phyloP scores from a whole-genome alignment of 2,797 vertebrate species.

The Phrynocephalus guinanensis region DNA sequence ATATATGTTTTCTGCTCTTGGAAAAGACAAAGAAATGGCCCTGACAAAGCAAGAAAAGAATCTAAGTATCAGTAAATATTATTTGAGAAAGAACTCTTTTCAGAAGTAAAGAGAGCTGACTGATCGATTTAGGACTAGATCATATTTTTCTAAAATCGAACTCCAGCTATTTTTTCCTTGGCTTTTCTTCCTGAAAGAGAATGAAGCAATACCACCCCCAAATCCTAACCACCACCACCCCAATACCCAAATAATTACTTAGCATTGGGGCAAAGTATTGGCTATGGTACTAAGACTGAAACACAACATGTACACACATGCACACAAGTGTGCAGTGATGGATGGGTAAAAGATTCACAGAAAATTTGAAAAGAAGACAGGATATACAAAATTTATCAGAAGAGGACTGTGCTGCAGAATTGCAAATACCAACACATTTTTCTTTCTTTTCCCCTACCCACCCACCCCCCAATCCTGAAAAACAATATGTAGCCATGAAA shows the following conservation, averaged over 20 bases:
- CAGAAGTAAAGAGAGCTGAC: slow-evolving; percentile 53
- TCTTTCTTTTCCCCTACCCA: slow-evolving; percentile 31
- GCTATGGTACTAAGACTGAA: slow-evolving; percentile 58
- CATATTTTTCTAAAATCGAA: slow-evolving; percentile 43
- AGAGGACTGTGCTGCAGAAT: slow-evolving; percentile 54
- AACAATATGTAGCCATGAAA: slow-evolving; percentile 43
- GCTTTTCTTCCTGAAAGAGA: slow-evolving; percentile 61
- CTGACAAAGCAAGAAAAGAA: slow-evolving; percentile 56
- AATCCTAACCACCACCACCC: slow-evolving; percentile 52
- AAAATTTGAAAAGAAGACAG: slow-evolving; percentile 33
- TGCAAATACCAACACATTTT: slow-evolving; percentile 68
- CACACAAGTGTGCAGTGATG: neutral
- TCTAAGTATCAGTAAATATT: slow-evolving; percentile 56
- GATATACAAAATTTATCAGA: slow-evolving; percentile 65
- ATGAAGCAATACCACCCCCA: slow-evolving; percentile 54
- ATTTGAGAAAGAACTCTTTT: slow-evolving; percentile 51
- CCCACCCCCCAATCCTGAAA: slow-evolving; percentile 42
- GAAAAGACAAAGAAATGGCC: slow-evolving; percentile 59
- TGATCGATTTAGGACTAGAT: slow-evolving; percentile 40
- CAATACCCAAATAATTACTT: slow-evolving; percentile 52
- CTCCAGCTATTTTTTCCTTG: slow-evolving; percentile 60
- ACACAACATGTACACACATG: neutral
- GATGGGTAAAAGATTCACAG: slow-evolving; percentile 22
- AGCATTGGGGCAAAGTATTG: slow-evolving; percentile 54
- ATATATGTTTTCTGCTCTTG: slow-evolving; percentile 39